phyloP scores from a whole-genome alignment of 2,888 invertebrate genomes.

The Acanthococcus lagerstroemiae region DNA sequence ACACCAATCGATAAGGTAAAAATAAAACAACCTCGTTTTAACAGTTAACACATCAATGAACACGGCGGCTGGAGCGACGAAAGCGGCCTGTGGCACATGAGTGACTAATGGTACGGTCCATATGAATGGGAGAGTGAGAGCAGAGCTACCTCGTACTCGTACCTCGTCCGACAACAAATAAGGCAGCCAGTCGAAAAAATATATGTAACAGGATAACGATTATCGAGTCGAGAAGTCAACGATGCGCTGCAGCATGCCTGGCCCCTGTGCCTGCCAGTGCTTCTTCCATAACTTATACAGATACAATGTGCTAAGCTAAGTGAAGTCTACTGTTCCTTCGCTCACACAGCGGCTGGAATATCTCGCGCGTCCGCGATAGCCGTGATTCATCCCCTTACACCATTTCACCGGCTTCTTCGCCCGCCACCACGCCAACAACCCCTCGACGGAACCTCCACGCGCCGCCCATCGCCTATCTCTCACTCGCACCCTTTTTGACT shows the following conservation, averaged over 20 bases:
- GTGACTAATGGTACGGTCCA: background rate
- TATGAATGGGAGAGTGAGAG: background rate
- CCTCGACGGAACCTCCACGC: background rate
- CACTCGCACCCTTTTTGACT: background rate
- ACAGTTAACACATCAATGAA: slow-evolving; percentile 26
- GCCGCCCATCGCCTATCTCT: background rate
- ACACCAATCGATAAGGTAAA: slow-evolving; percentile 25
- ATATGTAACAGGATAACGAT: slow-evolving; percentile 16
- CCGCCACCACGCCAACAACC: slow-evolving; percentile 1
- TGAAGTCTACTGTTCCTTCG: background rate
- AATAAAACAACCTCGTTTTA: slow-evolving; percentile 5
- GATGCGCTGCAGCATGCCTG: slow-evolving; percentile 1
- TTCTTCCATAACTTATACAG: slow-evolving; percentile 23
- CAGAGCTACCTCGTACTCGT: background rate
- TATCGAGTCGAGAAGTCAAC: slow-evolving; percentile 28
- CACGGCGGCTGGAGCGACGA: background rate
- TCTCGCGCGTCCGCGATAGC: slow-evolving; percentile 27
- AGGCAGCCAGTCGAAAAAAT: background rate
- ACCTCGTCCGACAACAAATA: background rate
- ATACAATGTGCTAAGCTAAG: slow-evolving; percentile 23
- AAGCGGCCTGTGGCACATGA: slow-evolving; percentile 1
- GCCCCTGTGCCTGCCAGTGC: slow-evolving; percentile 3
- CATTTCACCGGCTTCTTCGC: slow-evolving; percentile 20
- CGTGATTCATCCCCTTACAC: slow-evolving; percentile 22
- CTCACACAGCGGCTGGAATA: slow-evolving; percentile 11